Base-by-base conservation (phyloP, 2,797 vertebrate species). In the Euphonia xanthogaster region DNA sequence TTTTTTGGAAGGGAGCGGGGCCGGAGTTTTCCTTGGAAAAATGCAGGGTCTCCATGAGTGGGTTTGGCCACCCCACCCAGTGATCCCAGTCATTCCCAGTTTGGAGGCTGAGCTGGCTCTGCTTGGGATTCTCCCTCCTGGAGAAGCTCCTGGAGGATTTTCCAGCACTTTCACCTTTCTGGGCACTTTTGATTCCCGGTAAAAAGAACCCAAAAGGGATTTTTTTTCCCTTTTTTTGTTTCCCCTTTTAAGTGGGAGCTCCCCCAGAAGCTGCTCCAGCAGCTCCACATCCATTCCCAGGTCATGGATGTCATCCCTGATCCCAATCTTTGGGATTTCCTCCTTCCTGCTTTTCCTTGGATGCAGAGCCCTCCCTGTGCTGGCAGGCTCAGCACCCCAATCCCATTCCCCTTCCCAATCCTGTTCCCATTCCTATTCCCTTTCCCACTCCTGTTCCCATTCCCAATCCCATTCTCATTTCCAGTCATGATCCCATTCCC, bases 361-460 rank as follows among this genome's bases (percentile, higher is more conserved):
- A 37, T 37, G 42, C 53, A 35, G 27, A 47, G 71, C 33, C 12
- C 16, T 37, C 54, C n/a, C 12, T 45, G 15, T 35, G 53, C 53
- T 57, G 70, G 20, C 53, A 35, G 53, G 31, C 31, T 6, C 53
- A 57, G 39, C 42, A 37, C n/a, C 42, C 42, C 44, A 28, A 0
- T 30, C 63, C 44, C 18, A 21, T 2, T 33, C 30, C 20, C 25
- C 7, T 14, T 40, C 13, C 27, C 14, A 55, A 4, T 33, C 13
- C n/a, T 2, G 6, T 2, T 25, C 42, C 11, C 10, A 19, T 4
- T 27, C 22, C 14, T 5, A 31, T 1, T 31, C 5, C 60, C 5
- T 5, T 6, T 28, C 37, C 39, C 8, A 37, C 4, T 35, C 15
- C 10, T 9, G 14, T 9, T 33, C 42, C 30, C 14, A 42, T 5